These are phyloP conservation scores for Guaruba guarouba DNA, from an alignment of 2,113 vertebrate genomes.

Conservation along the genomic window DNA sequence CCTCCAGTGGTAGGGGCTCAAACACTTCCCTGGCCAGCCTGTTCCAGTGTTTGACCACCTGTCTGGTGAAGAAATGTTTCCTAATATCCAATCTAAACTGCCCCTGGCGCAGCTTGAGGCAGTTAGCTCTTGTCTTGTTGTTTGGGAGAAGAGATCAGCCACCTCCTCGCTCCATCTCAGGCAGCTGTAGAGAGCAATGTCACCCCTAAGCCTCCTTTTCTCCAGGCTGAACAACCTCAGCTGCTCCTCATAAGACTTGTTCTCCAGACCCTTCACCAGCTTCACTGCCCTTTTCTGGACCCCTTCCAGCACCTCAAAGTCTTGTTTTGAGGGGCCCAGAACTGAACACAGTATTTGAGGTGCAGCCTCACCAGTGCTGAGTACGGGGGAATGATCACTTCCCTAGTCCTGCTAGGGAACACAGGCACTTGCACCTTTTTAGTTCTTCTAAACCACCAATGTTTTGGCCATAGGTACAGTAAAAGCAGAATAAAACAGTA, in stretches of 20 bases:
- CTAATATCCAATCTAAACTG: not conserved
- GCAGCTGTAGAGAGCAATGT: not conserved
- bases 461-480: not conserved
- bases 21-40: not conserved
- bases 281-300: not conserved
- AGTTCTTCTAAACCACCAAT: not conserved
- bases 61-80: not conserved
- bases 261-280: not conserved
- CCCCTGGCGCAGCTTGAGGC: not conserved
- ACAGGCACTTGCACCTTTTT: not conserved
- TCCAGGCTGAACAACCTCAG: not conserved
- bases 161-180: not conserved
- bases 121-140: not conserved
- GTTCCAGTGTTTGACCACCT: not conserved
- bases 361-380: not conserved
- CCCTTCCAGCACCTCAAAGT: not conserved
- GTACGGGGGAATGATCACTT: not conserved
- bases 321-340: not conserved
- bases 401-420: not conserved
- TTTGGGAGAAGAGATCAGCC: not conserved
- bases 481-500: not conserved
- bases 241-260: not conserved
- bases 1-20: not conserved
- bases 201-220: not conserved
- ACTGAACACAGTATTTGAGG: not conserved